Evolutionary conservation across 35 echinoderm and acorn worm species (phyloP).

Genomic region (Anneissia japonica): DNA sequence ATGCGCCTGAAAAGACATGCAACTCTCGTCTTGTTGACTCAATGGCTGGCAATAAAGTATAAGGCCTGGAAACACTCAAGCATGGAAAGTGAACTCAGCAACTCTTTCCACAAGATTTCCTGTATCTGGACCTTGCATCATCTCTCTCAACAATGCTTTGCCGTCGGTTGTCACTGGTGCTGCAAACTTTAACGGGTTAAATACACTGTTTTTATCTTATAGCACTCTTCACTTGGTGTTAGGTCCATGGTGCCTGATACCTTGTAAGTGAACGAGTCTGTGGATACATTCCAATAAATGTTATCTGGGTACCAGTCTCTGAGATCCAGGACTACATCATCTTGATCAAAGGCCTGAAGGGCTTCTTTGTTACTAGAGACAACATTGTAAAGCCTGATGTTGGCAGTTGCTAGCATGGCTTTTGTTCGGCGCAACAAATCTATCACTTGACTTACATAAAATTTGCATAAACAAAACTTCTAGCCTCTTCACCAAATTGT

Average conservation of each 20-base stretch:
- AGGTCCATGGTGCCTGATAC: not conserved
- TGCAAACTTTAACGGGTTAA: constrained; percentile 23
- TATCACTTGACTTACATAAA: constrained; percentile 29
- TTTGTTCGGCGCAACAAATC: constrained; percentile 27
- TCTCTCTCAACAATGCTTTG: constrained; percentile 27
- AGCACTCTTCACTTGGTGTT: constrained; percentile 16
- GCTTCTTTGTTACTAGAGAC: not conserved
- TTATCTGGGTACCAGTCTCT: not conserved
- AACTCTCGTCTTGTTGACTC: constrained; percentile 9
- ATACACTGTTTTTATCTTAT: constrained; percentile 24
- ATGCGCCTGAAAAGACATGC: constrained; percentile 32
- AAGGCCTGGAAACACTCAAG: constrained; percentile 15
- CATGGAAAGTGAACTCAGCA: not conserved
- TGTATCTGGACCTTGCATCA: constrained; percentile 1
- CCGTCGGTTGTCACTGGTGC: constrained; percentile 35
- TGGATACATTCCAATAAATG: constrained; percentile 22
- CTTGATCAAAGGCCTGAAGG: not conserved
- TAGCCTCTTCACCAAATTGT: constrained; percentile 11
- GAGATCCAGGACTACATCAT: too few species aligned
- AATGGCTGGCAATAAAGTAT: not conserved
- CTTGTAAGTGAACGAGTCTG: constrained; percentile 35
- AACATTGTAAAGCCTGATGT: constrained; percentile 43
- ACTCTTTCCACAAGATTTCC: constrained; percentile 17
- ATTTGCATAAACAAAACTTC: constrained; percentile 25
- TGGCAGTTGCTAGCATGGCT: constrained; percentile 41